A percentile compares a stretch with the other conserved stretches of the same genome.
These are phyloP conservation scores for Stegodyphus dumicola DNA, from an alignment of 1,140 invertebrate species.

Conservation along the genomic window DNA sequence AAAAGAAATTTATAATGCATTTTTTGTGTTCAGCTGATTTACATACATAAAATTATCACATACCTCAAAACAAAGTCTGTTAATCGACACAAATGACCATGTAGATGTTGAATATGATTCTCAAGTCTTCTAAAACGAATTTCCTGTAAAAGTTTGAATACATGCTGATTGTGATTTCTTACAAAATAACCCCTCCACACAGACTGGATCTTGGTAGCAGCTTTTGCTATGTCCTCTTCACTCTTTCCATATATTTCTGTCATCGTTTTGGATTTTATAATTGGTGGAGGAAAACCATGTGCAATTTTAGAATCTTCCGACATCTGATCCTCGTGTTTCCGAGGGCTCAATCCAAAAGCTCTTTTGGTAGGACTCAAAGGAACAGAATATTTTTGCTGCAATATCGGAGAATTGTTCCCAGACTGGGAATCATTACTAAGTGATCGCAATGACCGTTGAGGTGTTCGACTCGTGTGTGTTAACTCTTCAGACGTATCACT, in stretches of 20 bases:
- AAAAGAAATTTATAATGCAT: too few species aligned
- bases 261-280: constrained; percentile 41
- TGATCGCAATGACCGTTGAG: constrained; percentile 40
- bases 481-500: constrained; percentile 57
- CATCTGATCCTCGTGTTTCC: not conserved
- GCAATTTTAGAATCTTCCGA: constrained; percentile 3
- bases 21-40: too few species aligned
- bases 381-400: constrained; percentile 24
- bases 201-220: constrained; percentile 85
- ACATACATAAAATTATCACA: not conserved
- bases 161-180: constrained; percentile 80
- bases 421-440: constrained; percentile 31
- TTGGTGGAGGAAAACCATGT: constrained; percentile 3
- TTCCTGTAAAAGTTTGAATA: constrained; percentile 79
- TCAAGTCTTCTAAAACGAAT: constrained; percentile 83
- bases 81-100: constrained; percentile 50
- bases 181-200: constrained; percentile 88
- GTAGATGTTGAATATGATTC: constrained; percentile 80
- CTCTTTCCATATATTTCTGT: constrained; percentile 60
- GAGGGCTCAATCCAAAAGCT: constrained; percentile 17
- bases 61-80: constrained; percentile 59
- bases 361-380: constrained; percentile 44
- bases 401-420: constrained; percentile 34
- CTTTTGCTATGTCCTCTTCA: constrained; percentile 66
- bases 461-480: constrained; percentile 27